These are phyloP conservation scores for Augochlora pura DNA, from an alignment of 1,140 invertebrate genomes.

Conservation along the genomic window DNA sequence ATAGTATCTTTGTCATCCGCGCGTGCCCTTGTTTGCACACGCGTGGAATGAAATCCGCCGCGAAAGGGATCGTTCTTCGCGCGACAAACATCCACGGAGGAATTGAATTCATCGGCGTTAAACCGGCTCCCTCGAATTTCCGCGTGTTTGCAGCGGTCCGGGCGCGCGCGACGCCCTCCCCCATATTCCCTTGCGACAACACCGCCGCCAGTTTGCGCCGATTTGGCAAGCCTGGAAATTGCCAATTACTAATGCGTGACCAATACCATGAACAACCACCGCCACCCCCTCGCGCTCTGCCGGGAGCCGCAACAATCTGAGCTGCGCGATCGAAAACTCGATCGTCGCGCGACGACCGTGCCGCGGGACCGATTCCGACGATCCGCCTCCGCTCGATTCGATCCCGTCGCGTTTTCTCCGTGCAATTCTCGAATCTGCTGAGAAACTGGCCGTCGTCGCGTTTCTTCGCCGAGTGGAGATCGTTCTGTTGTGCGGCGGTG, in stretches of 20 bases:
- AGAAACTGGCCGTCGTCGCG: too few relatives aligned
- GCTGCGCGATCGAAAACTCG: constrained; percentile 25
- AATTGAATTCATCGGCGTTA: constrained; percentile 59
- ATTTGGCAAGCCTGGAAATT: constrained; percentile 57
- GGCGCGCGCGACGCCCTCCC: too few relatives aligned
- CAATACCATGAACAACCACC: constrained; percentile 43
- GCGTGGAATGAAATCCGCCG: not conserved
- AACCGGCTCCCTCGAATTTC: constrained; percentile 39
- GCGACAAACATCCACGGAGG: constrained; percentile 48
- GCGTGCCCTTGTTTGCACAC: not conserved
- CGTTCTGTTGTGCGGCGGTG: too few relatives aligned
- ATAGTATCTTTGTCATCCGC: too few relatives aligned
- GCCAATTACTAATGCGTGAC: constrained; percentile 67
- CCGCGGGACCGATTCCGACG: too few relatives aligned
- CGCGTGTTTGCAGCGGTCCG: constrained; percentile 56
- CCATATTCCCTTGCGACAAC: constrained; percentile 57
- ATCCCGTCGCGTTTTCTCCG: too few relatives aligned
- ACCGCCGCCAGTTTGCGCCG: constrained; percentile 55
- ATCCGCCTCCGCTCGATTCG: too few relatives aligned
- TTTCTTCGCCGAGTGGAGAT: too few relatives aligned
- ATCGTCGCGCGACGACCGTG: not conserved
- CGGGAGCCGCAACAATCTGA: constrained; percentile 50
- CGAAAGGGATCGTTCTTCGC: constrained; percentile 36
- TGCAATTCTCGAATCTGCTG: too few relatives aligned
- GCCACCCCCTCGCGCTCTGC: constrained; percentile 34